Conservation (phyloP, 2,888 invertebrate genomes). For the Empis livida region DNA sequence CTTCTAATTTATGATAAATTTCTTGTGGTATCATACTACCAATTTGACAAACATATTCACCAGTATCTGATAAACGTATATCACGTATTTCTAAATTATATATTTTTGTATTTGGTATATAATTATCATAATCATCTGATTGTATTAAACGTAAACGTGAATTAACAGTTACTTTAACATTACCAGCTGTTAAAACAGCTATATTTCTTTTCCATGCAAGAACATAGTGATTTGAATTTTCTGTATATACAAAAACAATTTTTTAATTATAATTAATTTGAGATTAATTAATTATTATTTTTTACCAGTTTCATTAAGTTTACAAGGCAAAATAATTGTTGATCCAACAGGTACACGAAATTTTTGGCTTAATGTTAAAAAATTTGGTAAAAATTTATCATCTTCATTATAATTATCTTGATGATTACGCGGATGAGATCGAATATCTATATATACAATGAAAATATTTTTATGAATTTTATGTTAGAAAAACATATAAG, state of each 20-base stretch:
- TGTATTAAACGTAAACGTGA: slow-evolving; percentile 36
- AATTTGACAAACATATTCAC: slow-evolving; percentile 43
- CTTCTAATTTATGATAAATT: slow-evolving; percentile 41
- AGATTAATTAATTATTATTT: slow-evolving; percentile 9
- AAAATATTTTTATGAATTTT: too few relatives aligned
- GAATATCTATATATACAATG: slow-evolving; percentile 7
- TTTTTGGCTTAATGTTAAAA: slow-evolving; percentile 36
- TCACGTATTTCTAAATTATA: slow-evolving; percentile 40
- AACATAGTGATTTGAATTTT: slow-evolving; percentile 24
- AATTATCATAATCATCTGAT: slow-evolving; percentile 19
- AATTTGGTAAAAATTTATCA: slow-evolving; percentile 23
- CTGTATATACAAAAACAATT: slow-evolving; percentile 4
- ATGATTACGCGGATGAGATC: slow-evolving; percentile 9
- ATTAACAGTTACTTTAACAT: slow-evolving; percentile 39
- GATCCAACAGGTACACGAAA: slow-evolving; percentile 37
- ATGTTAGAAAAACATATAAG: too few relatives aligned
- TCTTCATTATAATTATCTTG: slow-evolving; percentile 14
- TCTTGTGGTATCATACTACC: slow-evolving; percentile 37
- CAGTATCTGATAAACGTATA: slow-evolving; percentile 39
- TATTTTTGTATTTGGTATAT: slow-evolving; percentile 24
- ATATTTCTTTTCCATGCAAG: slow-evolving; percentile 41
- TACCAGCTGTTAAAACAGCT: slow-evolving; percentile 40
- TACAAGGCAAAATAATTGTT: slow-evolving; percentile 38
- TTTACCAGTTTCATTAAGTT: slow-evolving; percentile 38
- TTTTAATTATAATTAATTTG: not conserved